Percentiles rank a stretch among this genome's conserved stretches.
Conservation (phyloP, 1,140 invertebrate species). For the Tetramorium parvispinum region DNA sequence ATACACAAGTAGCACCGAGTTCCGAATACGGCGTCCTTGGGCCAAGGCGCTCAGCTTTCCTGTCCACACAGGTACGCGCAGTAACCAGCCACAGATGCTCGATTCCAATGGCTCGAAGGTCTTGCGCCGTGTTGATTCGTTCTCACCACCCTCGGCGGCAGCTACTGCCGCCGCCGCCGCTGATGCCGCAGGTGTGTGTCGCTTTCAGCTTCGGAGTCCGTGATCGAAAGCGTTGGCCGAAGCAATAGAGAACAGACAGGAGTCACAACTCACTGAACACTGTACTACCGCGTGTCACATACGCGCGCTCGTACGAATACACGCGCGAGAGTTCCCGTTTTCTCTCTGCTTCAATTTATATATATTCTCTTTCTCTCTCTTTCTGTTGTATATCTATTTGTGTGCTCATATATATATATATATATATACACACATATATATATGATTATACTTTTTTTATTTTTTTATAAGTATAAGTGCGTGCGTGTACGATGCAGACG, state of each 20-base stretch:
- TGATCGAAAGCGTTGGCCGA: neutral
- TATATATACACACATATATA: constrained; percentile 12
- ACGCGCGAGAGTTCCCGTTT: constrained; percentile 17
- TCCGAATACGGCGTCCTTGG: constrained; percentile 16
- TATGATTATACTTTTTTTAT: constrained; percentile 45
- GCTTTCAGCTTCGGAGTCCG: constrained; percentile 37
- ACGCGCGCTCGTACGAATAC: constrained; percentile 46
- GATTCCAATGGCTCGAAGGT: neutral
- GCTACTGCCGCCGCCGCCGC: constrained; percentile 68
- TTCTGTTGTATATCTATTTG: neutral
- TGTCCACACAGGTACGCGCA: constrained; percentile 13
- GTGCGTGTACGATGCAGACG: constrained; percentile 45
- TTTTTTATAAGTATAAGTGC: constrained; percentile 15
- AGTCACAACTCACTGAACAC: constrained; percentile 63
- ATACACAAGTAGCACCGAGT: neutral
- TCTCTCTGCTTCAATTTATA: neutral
- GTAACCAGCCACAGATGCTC: neutral
- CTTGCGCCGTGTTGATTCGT: constrained; percentile 26
- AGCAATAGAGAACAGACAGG: constrained; percentile 56
- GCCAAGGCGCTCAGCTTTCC: neutral
- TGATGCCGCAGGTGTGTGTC: constrained; percentile 59
- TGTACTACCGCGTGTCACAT: constrained; percentile 63
- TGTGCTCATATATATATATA: neutral
- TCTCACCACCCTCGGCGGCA: constrained; percentile 66
- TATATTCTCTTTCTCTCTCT: neutral